Conservation (phyloP, 2,888 invertebrate species). For the Nesidiocoris tenuis region DNA sequence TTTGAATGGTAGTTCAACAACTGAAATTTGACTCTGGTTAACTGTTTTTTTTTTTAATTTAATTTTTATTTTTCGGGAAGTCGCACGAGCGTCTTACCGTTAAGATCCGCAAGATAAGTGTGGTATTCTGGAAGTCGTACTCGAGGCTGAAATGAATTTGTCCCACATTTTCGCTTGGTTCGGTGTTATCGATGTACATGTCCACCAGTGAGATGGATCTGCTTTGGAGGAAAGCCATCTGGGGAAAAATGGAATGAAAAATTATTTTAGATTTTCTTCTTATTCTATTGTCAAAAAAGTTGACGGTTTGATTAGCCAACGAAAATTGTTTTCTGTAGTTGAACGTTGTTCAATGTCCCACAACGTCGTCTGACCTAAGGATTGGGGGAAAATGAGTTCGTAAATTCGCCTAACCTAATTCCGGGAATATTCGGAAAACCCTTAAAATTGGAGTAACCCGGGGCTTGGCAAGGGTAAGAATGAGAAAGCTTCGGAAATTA, state of each 20-base stretch:
- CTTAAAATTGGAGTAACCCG: neutral
- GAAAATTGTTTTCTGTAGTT: neutral
- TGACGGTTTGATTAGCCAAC: too few relatives aligned
- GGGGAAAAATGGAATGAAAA: conserved; percentile 51
- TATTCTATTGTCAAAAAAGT: too few relatives aligned
- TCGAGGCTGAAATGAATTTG: conserved; percentile 92
- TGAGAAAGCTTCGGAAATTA: neutral
- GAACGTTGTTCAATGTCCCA: neutral
- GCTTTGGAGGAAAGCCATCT: conserved; percentile 79
- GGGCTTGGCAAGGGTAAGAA: too few relatives aligned
- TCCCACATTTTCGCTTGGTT: conserved; percentile 89
- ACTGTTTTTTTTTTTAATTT: too few relatives aligned
- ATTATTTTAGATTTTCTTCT: too few relatives aligned
- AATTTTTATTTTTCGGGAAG: neutral
- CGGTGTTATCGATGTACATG: conserved; percentile 92
- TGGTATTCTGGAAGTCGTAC: conserved; percentile 91
- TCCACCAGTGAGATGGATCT: conserved; percentile 88
- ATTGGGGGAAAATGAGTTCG: neutral
- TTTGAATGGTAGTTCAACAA: neutral
- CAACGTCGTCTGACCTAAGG: too few relatives aligned
- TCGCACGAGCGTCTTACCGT: conserved; percentile 63
- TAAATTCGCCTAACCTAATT: neutral
- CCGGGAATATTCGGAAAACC: neutral
- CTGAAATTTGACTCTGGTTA: too few relatives aligned
- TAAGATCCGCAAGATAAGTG: conserved; percentile 83